Conservation (phyloP, 1,140 invertebrate species). For the Trissolcus basalis region DNA sequence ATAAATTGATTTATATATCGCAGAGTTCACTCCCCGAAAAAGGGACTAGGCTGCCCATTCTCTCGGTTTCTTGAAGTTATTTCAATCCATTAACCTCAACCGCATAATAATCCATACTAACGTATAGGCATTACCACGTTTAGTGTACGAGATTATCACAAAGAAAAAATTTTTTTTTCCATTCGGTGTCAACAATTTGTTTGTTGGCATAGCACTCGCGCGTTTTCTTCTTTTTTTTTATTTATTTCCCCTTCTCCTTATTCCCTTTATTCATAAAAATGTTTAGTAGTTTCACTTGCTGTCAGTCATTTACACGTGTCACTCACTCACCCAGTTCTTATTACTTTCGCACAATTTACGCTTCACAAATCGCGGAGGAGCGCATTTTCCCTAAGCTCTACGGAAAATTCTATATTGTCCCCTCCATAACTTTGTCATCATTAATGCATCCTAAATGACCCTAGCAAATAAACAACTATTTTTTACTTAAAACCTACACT, state of each 20-base stretch:
- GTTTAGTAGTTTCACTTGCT: conserved; percentile 67
- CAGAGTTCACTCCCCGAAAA: conserved; percentile 23
- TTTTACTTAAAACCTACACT: conserved; percentile 55
- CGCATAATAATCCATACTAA: conserved; percentile 65
- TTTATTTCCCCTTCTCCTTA: conserved; percentile 54
- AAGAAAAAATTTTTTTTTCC: conserved; percentile 69
- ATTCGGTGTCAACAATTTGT: conserved; percentile 73
- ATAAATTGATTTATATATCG: conserved; percentile 32
- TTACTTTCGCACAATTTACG: conserved; percentile 41
- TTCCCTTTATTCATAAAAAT: conserved; percentile 64
- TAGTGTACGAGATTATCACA: conserved; percentile 74
- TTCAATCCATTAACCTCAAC: conserved; percentile 65
- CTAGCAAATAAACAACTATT: conserved; percentile 75
- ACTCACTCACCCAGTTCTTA: conserved; percentile 27
- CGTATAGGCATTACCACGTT: conserved; percentile 67
- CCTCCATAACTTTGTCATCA: conserved; percentile 57
- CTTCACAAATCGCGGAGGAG: conserved; percentile 59
- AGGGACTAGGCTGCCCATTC: conserved; percentile 44
- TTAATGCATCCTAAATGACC: conserved; percentile 65
- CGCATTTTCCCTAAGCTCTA: conserved; percentile 63
- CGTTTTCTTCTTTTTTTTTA: conserved; percentile 40
- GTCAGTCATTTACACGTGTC: conserved; percentile 59
- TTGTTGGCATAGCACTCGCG: conserved; percentile 68
- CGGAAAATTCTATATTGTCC: conserved; percentile 63
- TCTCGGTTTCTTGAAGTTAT: conserved; percentile 62